Evolutionary conservation across 2,888 invertebrate genomes (phyloP), one percentile per base, ranked within the genome.

Genomic region (Horisme vitalbata): DNA sequence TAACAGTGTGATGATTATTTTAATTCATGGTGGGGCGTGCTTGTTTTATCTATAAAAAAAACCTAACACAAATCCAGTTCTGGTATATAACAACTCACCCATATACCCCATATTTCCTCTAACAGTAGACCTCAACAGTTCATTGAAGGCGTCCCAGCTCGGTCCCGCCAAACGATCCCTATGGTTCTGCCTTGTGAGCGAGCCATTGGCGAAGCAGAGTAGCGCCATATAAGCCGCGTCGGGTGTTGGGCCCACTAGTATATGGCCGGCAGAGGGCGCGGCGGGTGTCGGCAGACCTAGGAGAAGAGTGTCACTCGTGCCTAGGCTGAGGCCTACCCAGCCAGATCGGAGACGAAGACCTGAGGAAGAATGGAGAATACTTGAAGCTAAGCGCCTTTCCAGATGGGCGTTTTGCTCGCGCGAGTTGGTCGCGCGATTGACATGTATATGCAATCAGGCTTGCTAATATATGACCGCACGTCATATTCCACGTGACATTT

Each of bases 251-350:
- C 97, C 98, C 68, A 94, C 95, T 18, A 99, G 91, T 23, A 98
- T 90, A 77, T 98, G 97, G 0, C 98, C 98, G 41, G 95, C 94
- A 0, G 93, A 81, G 0, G 94, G 91, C 3, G 92, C 91, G 33
- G 91, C 92, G 0, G 96, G 93, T 18, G 93, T 84, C 13, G 91
- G 83, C 4, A 97, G 84, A 81, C 95, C 95, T 45, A 96, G 87
- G 68, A 99, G 95, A 1, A 98, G 79, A 0, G 97, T 98, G 81
- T 99, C 99, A 76, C 98, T 98, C 0, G 99, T 99, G 4, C 99
- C 98, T 41, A 97, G 86, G 63, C 97, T 96, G 30, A 98, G 93
- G 0, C 95, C 96, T 11, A 98, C 89, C 91, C 97, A 97, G 39
- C 94, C 95, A 21, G 94, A 87, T 9, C 92, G 91, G 3, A 98